phyloP scores from a whole-genome alignment of 2,113 vertebrate genomes.

The Vulpes vulpes region DNA sequence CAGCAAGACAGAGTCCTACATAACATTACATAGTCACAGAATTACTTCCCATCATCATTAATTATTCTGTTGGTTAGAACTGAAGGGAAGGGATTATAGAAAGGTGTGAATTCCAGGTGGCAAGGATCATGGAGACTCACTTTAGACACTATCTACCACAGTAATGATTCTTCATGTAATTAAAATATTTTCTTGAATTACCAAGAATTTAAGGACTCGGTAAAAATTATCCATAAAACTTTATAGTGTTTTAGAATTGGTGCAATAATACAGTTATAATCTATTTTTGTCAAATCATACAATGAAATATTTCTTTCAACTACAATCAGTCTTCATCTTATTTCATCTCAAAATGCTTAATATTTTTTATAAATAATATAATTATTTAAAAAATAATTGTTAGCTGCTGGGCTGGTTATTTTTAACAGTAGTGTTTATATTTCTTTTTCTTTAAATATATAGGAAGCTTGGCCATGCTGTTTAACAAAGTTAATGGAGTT shows the following conservation, averaged over 20 bases:
- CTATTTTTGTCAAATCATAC: constrained; percentile 21
- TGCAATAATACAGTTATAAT: neutral
- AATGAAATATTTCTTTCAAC: constrained; percentile 22
- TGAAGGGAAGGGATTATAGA: neutral
- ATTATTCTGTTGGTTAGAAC: neutral
- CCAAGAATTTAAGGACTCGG: neutral
- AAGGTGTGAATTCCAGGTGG: neutral
- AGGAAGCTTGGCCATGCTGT: neutral
- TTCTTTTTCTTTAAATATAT: constrained; percentile 47
- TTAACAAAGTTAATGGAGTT: neutral
- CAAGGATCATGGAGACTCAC: neutral
- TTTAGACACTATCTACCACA: neutral
- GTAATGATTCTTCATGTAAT: neutral
- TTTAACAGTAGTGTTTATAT: constrained; percentile 2
- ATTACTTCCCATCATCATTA: neutral
- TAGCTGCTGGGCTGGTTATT: constrained; percentile 8
- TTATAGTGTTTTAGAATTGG: neutral
- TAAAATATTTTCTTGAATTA: constrained; percentile 34
- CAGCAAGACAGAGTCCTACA: neutral
- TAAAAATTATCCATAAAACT: neutral
- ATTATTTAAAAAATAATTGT: neutral
- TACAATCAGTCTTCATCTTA: neutral
- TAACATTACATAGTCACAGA: neutral
- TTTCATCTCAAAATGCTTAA: neutral
- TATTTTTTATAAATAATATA: neutral